Conservation (phyloP, 2,888 invertebrate species). For the Pelosia muscerda region DNA sequence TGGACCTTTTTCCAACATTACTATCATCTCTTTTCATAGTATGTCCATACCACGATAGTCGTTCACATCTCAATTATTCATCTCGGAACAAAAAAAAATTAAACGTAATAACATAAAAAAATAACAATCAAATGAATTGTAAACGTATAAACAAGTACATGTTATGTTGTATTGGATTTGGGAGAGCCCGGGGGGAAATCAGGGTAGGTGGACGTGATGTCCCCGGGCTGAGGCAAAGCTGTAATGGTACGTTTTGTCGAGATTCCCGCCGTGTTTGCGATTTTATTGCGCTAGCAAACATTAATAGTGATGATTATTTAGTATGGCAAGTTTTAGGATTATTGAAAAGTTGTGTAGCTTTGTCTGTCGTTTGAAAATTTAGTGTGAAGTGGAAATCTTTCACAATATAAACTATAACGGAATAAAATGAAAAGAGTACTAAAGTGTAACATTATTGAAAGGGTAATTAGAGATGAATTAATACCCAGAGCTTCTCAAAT, state of each 20-base stretch:
- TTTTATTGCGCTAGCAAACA: slow-evolving; percentile 35
- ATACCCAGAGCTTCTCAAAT: no score
- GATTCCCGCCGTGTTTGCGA: slow-evolving; percentile 36
- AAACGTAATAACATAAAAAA: slow-evolving; percentile 12
- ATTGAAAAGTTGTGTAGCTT: not conserved
- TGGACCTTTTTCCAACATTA: no score
- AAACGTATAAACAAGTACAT: slow-evolving; percentile 43
- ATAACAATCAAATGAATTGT: slow-evolving; percentile 38
- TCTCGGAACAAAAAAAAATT: slow-evolving; percentile 11
- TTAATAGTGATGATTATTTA: slow-evolving; percentile 17
- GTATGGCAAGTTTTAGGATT: not conserved
- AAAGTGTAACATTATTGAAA: no score
- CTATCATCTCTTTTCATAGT: no score
- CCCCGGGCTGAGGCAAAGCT: slow-evolving; percentile 3
- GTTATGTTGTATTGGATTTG: slow-evolving; percentile 48
- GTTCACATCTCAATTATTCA: no score
- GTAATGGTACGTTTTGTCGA: slow-evolving; percentile 42
- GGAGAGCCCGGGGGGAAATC: slow-evolving; percentile 50
- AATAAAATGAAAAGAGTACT: no score
- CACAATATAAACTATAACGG: not conserved
- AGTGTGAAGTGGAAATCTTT: not conserved
- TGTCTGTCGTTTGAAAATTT: not conserved
- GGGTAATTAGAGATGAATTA: no score
- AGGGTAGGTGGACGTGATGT: slow-evolving; percentile 35
- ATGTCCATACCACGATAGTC: no score